Percentiles rank a stretch among this genome's conserved stretches.
Conservation (phyloP, 92 coral and sea anemone genomes). For the Pocillopora grandis region DNA sequence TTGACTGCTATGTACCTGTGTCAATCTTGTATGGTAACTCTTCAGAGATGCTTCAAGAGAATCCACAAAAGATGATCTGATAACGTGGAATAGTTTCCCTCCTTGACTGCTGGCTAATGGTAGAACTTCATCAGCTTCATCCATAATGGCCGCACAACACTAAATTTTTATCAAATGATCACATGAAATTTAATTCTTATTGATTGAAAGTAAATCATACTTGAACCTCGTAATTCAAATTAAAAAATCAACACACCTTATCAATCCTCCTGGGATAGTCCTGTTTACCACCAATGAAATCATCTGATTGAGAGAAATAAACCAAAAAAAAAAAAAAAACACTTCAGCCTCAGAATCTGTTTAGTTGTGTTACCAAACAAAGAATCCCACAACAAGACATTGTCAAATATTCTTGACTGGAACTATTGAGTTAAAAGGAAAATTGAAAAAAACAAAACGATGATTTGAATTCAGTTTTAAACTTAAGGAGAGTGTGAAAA, state of each 20-base stretch:
- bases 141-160: constrained; percentile 71
- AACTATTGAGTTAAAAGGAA: too few species aligned
- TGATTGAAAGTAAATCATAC: neutral
- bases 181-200: neutral
- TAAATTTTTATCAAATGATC: neutral
- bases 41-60: constrained; percentile 72
- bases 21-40: constrained; percentile 63
- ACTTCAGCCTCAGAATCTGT: neutral
- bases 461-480: too few species aligned
- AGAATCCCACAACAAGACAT: too few species aligned
- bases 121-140: constrained; percentile 72
- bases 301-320: constrained; percentile 44
- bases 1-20: constrained; percentile 52
- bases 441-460: too few species aligned
- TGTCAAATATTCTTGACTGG: too few species aligned
- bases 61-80: constrained; percentile 86
- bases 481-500: too few species aligned
- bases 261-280: constrained; percentile 84
- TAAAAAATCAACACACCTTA: constrained; percentile 42
- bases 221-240: neutral
- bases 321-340: neutral
- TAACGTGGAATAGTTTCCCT: constrained; percentile 78
- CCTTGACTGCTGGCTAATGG: constrained; percentile 80
- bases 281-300: constrained; percentile 73
- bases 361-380: too few species aligned